Evolutionary conservation across 2,888 invertebrate species (phyloP), one percentile per base, ranked within the genome.

Genomic region (Cepaea hortensis): DNA sequence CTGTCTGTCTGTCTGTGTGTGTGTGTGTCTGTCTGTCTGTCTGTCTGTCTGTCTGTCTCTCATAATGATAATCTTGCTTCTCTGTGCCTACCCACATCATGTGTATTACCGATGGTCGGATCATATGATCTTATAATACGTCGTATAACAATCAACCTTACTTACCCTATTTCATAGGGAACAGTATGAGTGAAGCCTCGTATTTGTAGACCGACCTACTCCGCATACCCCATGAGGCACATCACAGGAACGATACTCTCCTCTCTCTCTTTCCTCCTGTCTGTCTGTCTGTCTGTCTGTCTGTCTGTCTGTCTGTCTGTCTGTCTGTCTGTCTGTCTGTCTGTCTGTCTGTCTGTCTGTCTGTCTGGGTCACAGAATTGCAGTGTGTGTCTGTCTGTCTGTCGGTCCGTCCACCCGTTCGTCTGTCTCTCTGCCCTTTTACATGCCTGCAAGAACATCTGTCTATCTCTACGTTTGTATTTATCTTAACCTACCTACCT

Each of bases 291-390:
- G 48, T 61, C 50, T 61, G 48, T 61, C 75, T 4, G 5, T 7
- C 75, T 75, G 55, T 79, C 79, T 55, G n/a, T 55, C 79, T 75
- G 48, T 61, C 50, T 61, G 48, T 61, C 50, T 61, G 48, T 61
- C 50, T 61, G 48, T 61, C 50, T 61, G 48, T 61, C n/a, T 61
- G 68, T 55, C 79, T 55, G 55, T 55, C 79, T 55, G 55, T 55
- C 61, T 79, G 55, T 55, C 55, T n/a, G 55, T 55, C n/a, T 79
- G n/a, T 48, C 48, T 55, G 55, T 61, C 48, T 79, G n/a, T 61
- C 55, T 79, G 61, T 61, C 68, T 68, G n/a, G 2, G 11, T 9
- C 35, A 35, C 35, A 1, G 35, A 35, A 18, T 68, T 15, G 18
- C 5, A 11, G 11, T 9, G n/a, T 68, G 0, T 35, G 35, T 35